Evolutionary conservation across 2,888 invertebrate genomes (phyloP).

Genomic region (Bombylius major): DNA sequence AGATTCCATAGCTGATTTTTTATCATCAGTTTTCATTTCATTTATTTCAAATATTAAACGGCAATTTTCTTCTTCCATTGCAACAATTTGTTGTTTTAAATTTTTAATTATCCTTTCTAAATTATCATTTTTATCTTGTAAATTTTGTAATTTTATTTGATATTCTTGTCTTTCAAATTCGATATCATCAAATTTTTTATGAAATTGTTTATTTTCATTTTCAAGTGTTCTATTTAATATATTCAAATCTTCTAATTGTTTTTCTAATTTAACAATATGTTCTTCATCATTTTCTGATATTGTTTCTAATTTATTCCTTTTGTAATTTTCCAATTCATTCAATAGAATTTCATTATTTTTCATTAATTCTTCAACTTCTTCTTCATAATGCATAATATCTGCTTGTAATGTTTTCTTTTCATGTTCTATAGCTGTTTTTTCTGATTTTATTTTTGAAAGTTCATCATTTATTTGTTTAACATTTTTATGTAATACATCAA

Average conservation of each 20-base stretch:
- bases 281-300: conserved; percentile 63
- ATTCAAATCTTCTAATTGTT: conserved; percentile 49
- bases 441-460: conserved; percentile 29
- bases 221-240: conserved; percentile 47
- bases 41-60: conserved; percentile 26
- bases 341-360: conserved; percentile 59
- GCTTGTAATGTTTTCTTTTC: conserved; percentile 40
- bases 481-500: conserved; percentile 44
- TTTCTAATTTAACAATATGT: conserved; percentile 48
- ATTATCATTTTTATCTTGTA: conserved; percentile 25
- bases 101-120: conserved; percentile 24
- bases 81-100: conserved; percentile 23
- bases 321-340: conserved; percentile 49
- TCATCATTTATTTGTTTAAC: conserved; percentile 45
- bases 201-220: conserved; percentile 45
- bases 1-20: conserved; percentile 16
- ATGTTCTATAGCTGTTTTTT: conserved; percentile 42
- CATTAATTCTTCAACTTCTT: conserved; percentile 53
- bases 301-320: conserved; percentile 48
- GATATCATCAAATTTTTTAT: conserved; percentile 41
- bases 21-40: conserved; percentile 21
- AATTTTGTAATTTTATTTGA: conserved; percentile 18
- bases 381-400: conserved; percentile 40
- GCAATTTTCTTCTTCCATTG: conserved; percentile 24
- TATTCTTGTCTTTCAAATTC: conserved; percentile 23